Base-by-base conservation (phyloP, 2,797 vertebrate species). In the Parauchenoglanis ngamensis region DNA sequence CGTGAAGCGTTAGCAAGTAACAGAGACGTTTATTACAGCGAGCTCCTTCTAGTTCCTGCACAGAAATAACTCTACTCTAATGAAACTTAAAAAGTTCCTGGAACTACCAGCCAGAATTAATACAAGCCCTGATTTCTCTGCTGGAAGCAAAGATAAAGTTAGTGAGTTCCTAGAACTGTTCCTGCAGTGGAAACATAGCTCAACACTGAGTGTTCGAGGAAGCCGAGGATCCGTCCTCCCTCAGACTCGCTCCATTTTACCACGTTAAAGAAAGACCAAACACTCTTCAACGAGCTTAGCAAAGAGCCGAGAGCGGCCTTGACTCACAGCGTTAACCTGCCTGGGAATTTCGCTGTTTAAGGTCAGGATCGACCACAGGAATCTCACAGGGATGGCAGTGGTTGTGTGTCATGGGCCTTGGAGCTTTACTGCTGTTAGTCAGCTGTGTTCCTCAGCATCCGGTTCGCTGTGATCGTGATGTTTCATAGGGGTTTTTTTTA, bases 191-290 rank as follows among this genome's bases (percentile, higher is more conserved):
- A 73, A 70, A 49, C 44, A 6, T 68, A 31, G 15, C 85, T 80
- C 28, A 61, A 46, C 56, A 21, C 11, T 65, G 49, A 84, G 86
- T 68, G 11, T 83, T 83, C n/a, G 59, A 83, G 79, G 56, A 67
- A 87, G 79, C 21, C 21, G 11, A 3, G 73, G 28, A 81, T 81
- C 77, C 19, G 61, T 79, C 25, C 67, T 79, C 54, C 65, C 86
- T 31, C 49, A 67, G 70, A 75, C 56, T 49, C 25, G 4, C 46
- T 67, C 68, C 28, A 49, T 63, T 52, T 65, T 40, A 21, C 87
- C 68, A 40, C 56, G 52, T 79, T 67, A 57, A 63, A 49, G 82
- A 49, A 79, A 75, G 63, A 85, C 87, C 84, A 73, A 85, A 85
- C 84, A 85, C 65, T 75, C 67, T 77, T 68, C 49, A 15, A 1